phyloP scores from a whole-genome alignment of 2,797 vertebrate genomes.

The Pangasius mekongensis region DNA sequence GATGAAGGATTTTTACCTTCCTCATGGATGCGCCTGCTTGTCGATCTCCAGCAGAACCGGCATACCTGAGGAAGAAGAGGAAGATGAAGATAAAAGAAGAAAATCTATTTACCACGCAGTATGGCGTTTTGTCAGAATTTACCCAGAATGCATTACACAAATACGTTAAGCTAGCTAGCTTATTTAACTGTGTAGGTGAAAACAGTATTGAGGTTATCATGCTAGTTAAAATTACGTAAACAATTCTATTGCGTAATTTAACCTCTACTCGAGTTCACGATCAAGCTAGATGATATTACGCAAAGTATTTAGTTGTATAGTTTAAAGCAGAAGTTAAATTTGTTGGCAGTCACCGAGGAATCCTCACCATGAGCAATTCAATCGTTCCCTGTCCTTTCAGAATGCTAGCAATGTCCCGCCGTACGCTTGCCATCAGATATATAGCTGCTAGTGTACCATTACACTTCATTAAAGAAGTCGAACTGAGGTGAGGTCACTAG shows the following conservation, averaged over 20 bases:
- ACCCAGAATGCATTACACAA: neutral
- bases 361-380: neutral
- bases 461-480: neutral
- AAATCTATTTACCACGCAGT: neutral
- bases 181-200: neutral
- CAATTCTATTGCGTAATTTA: neutral
- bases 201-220: neutral
- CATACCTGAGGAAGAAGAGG: constrained; percentile 71
- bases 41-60: constrained; percentile 75
- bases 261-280: neutral
- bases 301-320: neutral
- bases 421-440: neutral
- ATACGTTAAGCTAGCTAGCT: neutral
- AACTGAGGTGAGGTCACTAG: neutral
- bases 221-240: neutral
- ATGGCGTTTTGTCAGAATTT: neutral
- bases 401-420: neutral
- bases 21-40: constrained; percentile 80
- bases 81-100: neutral
- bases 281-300: neutral
- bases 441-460: neutral
- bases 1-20: constrained; percentile 70
- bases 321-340: neutral
- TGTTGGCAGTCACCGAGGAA: neutral
- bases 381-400: neutral